Evolutionary conservation across 2,797 vertebrate species (phyloP), one percentile per base, ranked within the genome.

Genomic region (Neosalanx taihuensis): DNA sequence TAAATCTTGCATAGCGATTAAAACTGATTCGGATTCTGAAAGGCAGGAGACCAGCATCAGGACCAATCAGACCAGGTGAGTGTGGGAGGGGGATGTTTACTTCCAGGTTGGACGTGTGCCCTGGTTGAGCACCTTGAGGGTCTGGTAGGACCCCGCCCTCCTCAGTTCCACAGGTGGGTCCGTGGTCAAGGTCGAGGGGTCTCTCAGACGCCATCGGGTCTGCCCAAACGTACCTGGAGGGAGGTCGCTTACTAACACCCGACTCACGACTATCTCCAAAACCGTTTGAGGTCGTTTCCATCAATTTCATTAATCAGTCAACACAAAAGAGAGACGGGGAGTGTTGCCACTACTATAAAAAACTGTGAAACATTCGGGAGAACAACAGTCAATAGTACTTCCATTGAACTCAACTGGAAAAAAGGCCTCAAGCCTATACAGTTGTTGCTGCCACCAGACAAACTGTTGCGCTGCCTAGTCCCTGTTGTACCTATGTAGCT

Each of bases 61-160:
- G 18, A 53, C 6, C 60, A 51, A 51, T 18, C 3, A 6, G 17
- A 56, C 18, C 18, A n/a, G 51, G 51, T 7, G 35, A 6, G 35
- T 33, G n/a, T 53, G 23, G 23, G 33, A 6, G 9, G 53, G 29
- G 23, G 41, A 35, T 46, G 76, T 72, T 69, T 46, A 85, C 83
- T 75, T 70, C 83, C 81, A 85, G 46, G 73, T 79, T 12, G 81
- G 81, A 1, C n/a, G 60, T 26, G 15, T 63, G 33, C 78, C 78
- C 56, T 73, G 74, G 3, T 85, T 80, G 37, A 83, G 73, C 23
- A 82, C 81, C 17, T 66, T 41, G 73, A 76, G 72, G 0, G 60
- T 67, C 3, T 79, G 70, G 3, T 4, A 0, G 0, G 73, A 77
- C 13, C 31, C 63, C 23, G 64, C 67, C 5, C 79, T 73, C 51